phyloP scores from a whole-genome alignment of 2,797 vertebrate species.

The Pipistrellus pipistrellus region DNA sequence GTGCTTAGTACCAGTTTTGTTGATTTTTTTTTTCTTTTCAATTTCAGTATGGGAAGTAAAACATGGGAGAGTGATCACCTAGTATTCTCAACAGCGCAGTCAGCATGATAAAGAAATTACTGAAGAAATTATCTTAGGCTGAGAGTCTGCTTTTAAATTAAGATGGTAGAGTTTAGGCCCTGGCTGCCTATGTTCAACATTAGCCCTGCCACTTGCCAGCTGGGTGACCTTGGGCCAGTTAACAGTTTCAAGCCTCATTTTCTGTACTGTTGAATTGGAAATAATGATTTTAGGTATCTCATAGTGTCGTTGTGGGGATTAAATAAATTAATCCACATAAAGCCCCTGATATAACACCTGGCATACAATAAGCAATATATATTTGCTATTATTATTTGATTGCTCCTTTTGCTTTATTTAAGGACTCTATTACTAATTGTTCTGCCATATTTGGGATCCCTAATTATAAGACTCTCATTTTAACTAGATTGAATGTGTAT shows the following conservation, averaged over 20 bases:
- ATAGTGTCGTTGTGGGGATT: not conserved
- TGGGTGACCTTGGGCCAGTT: not conserved
- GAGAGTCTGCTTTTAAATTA: not conserved
- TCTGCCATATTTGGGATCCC: conserved; percentile 15
- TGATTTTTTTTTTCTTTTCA: not conserved
- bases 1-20: not conserved
- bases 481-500: conserved; percentile 28
- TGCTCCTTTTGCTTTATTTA: conserved; percentile 43
- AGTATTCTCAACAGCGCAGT: not conserved
- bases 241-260: conserved; percentile 15
- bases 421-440: conserved; percentile 44
- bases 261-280: conserved; percentile 27
- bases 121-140: not conserved
- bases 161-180: not conserved
- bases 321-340: conserved; percentile 44
- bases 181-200: not conserved
- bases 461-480: conserved; percentile 41
- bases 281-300: not conserved
- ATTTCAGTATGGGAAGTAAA: not conserved
- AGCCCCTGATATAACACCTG: not conserved
- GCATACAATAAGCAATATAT: not conserved
- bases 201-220: not conserved
- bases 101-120: not conserved
- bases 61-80: not conserved
- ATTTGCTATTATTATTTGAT: conserved; percentile 21